Base-by-base conservation (phyloP, 2,888 invertebrate species). In the Eumerus sabulonum region DNA sequence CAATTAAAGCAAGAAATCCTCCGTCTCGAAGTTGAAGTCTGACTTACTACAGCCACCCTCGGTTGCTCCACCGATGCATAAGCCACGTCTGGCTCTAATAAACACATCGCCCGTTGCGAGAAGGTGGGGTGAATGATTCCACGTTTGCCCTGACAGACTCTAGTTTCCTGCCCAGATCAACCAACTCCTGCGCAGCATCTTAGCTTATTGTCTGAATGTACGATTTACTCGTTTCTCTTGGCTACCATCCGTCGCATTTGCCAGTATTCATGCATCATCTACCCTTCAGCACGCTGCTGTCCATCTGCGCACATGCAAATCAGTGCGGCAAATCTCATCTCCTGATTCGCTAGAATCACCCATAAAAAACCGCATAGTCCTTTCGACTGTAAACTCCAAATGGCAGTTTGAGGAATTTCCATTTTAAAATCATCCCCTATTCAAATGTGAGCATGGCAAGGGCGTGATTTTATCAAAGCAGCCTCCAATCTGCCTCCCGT, bases 291-390 rank as follows among this genome's bases (percentile, higher is more conserved):
- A 27, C 7, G 13, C 1, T 19, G 13, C 27, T 54, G 5, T 12
- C 1, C 59, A 45, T 54, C 66, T 66, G 73, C 73, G 73, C 73
- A 66, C 18, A 73, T 66, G 59, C 73, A 73, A 66, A 73, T 73
- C 66, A 59, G 53, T 38, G 66, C 42, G 13, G 7, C 17, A 54
- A 73, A 73, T 73, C 59, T 53, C 66, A n/a, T 14, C 27, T 9
- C 42, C 36, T 66, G 57, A 73, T 73, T 73, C 73, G 73, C 13
- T 36, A 40, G 40, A 35, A 4, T 2, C 3, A 7, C 7, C 27
- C 7, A 27, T 27, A 27, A 27, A 27, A 27, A 27, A 27, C 9
- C 7, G 5, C n/a, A 44, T n/a, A 35, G n/a, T 42, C 13, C 59
- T 60, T 47, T 35, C 48, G 53, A 4, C 42, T 62, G 59, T 18